Base-by-base conservation (phyloP, 2,113 vertebrate species). In the Hydrolagus affinis region DNA sequence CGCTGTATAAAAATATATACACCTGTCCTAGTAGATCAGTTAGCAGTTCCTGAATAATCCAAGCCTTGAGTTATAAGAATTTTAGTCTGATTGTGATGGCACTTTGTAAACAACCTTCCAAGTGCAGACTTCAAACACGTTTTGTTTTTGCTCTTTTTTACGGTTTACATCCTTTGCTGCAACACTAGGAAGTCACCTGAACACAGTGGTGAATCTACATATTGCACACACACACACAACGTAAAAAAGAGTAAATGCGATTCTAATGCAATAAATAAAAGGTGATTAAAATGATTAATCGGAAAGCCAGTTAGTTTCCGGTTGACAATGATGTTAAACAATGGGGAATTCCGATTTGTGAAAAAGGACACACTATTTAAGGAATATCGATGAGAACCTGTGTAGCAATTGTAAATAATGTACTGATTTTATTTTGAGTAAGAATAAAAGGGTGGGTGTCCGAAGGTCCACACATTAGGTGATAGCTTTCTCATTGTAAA, bases 391-490 rank as follows among this genome's bases (percentile, higher is more conserved):
- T 74, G 11, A 74, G 72, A 56, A 19, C 0, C 2, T 56, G 32
- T 74, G 73, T 75, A 56, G 19, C 21, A 57, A 15, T 75, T 21
- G 30, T 74, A 44, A 74, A 44, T 74, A 17, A 21, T 11, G 32
- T 2, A 3, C 30, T 73, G 19, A 4, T 17, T 11, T 75, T 56
- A 56, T 56, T 75, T 75, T 1, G 32, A 21, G 32, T 21, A 4
- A 44, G 32, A 19, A 56, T 75, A 75, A 75, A 75, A 75, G 73
- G 73, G 32, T 75, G 73, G 73, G 32, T 75, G 32, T 75, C 17
- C 32, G 9, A 75, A 11, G 32, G 32, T 21, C 1, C 73, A 75
- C 6, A 75, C 56, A 21, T 75, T 75, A 75, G n/a, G 9, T 75
- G 32, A 10, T 75, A 21, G 70, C 2, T 75, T 75, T 75, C 56